Conservation (phyloP, 2,113 vertebrate genomes). For the Noturus placidus region DNA sequence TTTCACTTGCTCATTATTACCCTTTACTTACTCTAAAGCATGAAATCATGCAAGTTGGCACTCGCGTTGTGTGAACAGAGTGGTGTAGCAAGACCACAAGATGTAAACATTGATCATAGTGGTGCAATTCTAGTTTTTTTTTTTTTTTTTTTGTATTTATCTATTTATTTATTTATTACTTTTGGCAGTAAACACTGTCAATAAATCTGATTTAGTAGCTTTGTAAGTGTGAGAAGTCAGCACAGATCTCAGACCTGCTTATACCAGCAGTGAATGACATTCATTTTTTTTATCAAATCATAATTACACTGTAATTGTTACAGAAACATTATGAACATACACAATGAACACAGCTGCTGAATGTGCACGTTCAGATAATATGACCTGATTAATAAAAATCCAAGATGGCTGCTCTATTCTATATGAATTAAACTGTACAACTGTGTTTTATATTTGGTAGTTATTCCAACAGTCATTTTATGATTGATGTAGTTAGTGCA, state of each 20-base stretch:
- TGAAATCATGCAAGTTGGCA: slow-evolving; percentile 1
- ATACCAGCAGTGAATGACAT: background rate
- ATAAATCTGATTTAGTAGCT: background rate
- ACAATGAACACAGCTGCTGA: background rate
- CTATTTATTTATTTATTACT: too few species aligned
- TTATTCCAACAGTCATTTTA: background rate
- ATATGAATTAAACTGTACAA: background rate
- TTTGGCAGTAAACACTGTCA: background rate
- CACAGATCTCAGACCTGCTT: background rate
- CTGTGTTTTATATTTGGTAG: background rate
- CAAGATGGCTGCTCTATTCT: background rate
- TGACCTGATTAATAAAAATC: background rate
- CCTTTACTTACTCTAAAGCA: background rate
- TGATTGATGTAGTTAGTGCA: background rate
- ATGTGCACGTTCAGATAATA: background rate
- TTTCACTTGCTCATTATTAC: background rate
- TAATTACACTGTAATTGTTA: too few species aligned
- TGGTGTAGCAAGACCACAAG: background rate
- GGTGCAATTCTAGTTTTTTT: background rate
- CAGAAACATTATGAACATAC: background rate
- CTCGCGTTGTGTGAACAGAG: background rate
- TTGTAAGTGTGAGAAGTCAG: background rate
- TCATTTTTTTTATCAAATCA: background rate
- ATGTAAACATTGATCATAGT: background rate
- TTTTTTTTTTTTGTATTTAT: background rate